Evolutionary conservation across 2,797 vertebrate genomes (phyloP), one percentile per base, ranked within the genome.

Genomic region (Sandelia bainsii): DNA sequence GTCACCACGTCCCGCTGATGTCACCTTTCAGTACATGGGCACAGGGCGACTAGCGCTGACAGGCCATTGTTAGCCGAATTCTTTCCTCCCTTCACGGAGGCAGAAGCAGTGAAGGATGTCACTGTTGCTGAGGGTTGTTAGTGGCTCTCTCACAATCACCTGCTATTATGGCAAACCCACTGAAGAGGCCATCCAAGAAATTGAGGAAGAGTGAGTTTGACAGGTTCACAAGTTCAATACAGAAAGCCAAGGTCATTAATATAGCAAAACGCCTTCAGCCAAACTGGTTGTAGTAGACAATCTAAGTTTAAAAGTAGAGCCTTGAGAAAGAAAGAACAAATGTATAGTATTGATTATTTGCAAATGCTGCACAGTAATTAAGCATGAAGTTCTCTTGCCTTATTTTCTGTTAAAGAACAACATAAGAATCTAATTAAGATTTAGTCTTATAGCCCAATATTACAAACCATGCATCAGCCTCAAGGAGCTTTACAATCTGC

Each of bases 151-250:
- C 61, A 69, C 86, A 85, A 87, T 91, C 90, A 87, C 84, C 85
- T 82, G 85, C 84, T 74, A 85, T 92, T 82, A 87, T 20, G 9
- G 63, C 13, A 3, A 23, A 58, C 72, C 51, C 66, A 12, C 29
- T 67, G 78, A 85, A 87, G 85, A 81, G 76, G 63, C 79, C 84
- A 37, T 82, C 67, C 75, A 62, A 65, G 74, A 87, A 81, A 88
- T 67, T 77, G 83, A 85, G 50, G 81, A 77, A 84, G 82, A 77
- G 58, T 19, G 17, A 49, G 72, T 83, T 79, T 77, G 87, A 91
- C 45, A 51, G 69, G 88, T 88, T 91, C 85, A 83, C 63, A 71
- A 82, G 87, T 89, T 90, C 86, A 91, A 12, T 62, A 42, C 80
- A 46, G 74, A 37, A 25, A 69, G 54, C 52, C 74, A 72, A 75